Base-by-base conservation (phyloP, 2,888 invertebrate genomes). In the Ramazzottius varieornatus region DNA sequence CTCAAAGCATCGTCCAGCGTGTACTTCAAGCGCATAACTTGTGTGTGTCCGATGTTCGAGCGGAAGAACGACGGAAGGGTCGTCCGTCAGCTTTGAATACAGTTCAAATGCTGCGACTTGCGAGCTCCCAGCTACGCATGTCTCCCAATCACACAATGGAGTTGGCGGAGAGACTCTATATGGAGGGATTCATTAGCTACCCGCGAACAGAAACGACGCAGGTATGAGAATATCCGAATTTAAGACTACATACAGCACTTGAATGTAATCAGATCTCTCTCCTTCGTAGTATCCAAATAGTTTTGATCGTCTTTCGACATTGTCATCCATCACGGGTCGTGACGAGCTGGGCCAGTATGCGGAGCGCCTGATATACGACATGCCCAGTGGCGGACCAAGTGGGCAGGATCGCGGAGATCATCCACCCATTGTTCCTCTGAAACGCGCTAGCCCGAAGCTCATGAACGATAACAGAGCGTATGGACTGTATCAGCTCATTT, bases 361-460 rank as follows among this genome's bases (percentile, higher is more conserved):
- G 20, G 54, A 13, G n/a, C 13, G 24, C 16, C 54, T 54, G 20
- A 54, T 54, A 4, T 54, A 54, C 54, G 54, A 54, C 4, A 29
- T 54, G 20, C 29, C 54, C 4, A 24, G 24, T 24, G 24, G n/a
- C 24, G 16, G 54, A 24, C 54, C 4, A 16, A 29, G 4, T 24
- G 54, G 54, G 24, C 8, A 54, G 24, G 54, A 54, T 54, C n/a
- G 20, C 54, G 54, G 54, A 4, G 54, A 54, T 29, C 54, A 54
- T 54, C 54, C 54, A 54, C 54, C 54, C 4, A 54, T 54, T 29
- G 24, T 54, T 54, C 54, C 54, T 8, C 29, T 54, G 54, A 54
- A 54, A 29, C 8, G 29, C 20, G 20, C 54, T 24, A 54, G 4
- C 29, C 16, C 4, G 4, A 4, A 24, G 4, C 54, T 54, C 4